These are phyloP conservation scores for Pachycephala philippinensis DNA, from an alignment of 2,113 vertebrate species.

Conservation along the genomic window DNA sequence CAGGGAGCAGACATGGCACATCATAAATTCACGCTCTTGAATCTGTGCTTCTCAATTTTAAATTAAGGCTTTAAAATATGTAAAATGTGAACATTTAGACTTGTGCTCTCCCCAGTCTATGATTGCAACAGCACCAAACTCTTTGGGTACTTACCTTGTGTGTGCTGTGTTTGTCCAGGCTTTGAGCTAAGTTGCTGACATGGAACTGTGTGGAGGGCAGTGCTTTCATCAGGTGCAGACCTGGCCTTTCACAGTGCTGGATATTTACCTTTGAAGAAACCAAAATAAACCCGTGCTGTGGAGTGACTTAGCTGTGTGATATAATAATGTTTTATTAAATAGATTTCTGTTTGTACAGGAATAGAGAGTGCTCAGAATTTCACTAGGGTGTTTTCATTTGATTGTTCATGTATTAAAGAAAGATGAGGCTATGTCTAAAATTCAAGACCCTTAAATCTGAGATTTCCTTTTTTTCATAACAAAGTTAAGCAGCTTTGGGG, in stretches of 20 bases:
- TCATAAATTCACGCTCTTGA: neutral
- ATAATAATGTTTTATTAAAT: neutral
- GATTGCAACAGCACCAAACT: neutral
- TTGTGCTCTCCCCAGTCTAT: neutral
- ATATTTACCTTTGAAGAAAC: neutral
- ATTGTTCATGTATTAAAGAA: neutral
- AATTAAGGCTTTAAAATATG: neutral
- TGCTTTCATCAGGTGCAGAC: neutral
- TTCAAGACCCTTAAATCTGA: neutral
- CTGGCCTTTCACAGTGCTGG: neutral
- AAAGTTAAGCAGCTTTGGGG: neutral
- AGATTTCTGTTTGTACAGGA: neutral
- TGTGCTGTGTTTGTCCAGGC: neutral
- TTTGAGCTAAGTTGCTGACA: neutral
- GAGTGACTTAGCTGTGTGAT: neutral
- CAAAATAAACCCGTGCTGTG: neutral
- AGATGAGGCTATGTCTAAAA: neutral
- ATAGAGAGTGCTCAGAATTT: neutral
- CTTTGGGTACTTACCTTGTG: neutral
- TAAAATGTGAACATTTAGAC: neutral
- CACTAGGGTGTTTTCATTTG: neutral
- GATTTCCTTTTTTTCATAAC: neutral
- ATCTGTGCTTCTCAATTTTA: neutral
- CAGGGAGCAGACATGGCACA: fast-evolving
- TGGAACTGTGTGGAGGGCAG: neutral